Percentiles rank a stretch among this genome's conserved stretches.
Evolutionary conservation across 2,113 vertebrate genomes (phyloP).

Genomic region (Microtus montanus): DNA sequence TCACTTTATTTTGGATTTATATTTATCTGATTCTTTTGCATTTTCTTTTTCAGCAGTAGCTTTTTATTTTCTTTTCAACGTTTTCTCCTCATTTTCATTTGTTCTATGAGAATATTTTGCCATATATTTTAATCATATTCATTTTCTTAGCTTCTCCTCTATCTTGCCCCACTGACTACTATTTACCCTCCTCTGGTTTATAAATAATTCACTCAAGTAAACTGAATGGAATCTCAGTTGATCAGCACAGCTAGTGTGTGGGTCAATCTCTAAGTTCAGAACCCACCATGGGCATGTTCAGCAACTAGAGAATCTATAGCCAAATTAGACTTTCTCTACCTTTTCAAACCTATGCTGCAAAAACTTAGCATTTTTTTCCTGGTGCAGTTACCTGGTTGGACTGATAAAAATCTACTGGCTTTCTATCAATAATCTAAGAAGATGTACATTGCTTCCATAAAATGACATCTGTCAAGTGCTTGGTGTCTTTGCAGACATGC

Average conservation of each 20-base stretch:
- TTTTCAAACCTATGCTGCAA: background rate
- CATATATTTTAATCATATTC: background rate
- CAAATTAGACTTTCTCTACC: background rate
- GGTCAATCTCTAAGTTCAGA: background rate
- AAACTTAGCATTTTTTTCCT: background rate
- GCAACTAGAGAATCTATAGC: background rate
- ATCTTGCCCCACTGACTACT: no score
- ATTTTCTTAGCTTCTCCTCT: background rate
- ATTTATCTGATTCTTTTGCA: background rate
- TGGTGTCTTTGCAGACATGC: background rate
- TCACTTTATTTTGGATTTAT: background rate
- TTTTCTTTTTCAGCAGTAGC: background rate
- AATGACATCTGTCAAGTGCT: background rate
- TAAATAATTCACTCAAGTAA: background rate
- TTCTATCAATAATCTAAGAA: no score
- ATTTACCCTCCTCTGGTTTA: background rate
- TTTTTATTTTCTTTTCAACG: background rate
- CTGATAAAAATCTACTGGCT: background rate
- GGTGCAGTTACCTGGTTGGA: fast-evolving
- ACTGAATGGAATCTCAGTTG: background rate
- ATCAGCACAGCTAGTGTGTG: background rate
- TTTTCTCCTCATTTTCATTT: background rate
- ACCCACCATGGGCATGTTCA: background rate
- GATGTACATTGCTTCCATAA: background rate
- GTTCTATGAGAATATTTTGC: background rate